A percentile compares a stretch with the other conserved stretches of the same genome.
Conservation (phyloP, 2,888 invertebrate genomes). For the Gortyna flavago region DNA sequence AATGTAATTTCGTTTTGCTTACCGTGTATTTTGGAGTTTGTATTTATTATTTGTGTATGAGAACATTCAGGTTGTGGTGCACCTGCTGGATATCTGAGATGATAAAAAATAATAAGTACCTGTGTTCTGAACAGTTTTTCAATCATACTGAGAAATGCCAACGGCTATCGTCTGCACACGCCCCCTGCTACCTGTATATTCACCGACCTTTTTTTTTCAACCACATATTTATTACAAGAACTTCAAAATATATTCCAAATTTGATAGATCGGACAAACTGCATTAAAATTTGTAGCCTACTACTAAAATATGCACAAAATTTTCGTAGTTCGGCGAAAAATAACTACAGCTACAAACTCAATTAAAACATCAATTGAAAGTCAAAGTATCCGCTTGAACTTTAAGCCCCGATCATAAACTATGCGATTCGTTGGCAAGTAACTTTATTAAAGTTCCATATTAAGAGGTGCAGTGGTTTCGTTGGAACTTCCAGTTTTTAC, state of each 20-base stretch:
- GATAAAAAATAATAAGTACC: slow-evolving; percentile 46
- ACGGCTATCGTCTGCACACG: slow-evolving; percentile 31
- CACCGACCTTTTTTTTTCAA: slow-evolving; percentile 21
- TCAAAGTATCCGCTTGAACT: slow-evolving; percentile 60
- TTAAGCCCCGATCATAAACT: slow-evolving; percentile 62
- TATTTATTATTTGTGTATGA: slow-evolving; percentile 35
- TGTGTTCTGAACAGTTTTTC: slow-evolving; percentile 34
- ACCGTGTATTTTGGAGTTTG: slow-evolving; percentile 42
- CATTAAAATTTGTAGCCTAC: slow-evolving; percentile 17
- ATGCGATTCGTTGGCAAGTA: slow-evolving; percentile 59
- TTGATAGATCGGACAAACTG: background rate
- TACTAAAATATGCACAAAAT: slow-evolving; percentile 13
- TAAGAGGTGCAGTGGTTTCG: slow-evolving; percentile 66
- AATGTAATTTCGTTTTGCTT: slow-evolving; percentile 58
- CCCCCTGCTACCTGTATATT: slow-evolving; percentile 19
- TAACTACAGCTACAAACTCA: slow-evolving; percentile 48
- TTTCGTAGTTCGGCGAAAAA: slow-evolving; percentile 32
- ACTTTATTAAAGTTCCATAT: slow-evolving; percentile 71
- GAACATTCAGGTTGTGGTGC: slow-evolving; percentile 22
- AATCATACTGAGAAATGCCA: slow-evolving; percentile 40
- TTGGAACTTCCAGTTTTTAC: slow-evolving; percentile 73
- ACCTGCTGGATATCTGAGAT: slow-evolving; percentile 41
- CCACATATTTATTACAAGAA: slow-evolving; percentile 4
- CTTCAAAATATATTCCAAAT: slow-evolving; percentile 2
- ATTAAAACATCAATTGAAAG: slow-evolving; percentile 64